A percentile compares a stretch with the other conserved stretches of the same genome.
Evolutionary conservation across 2,113 vertebrate genomes (phyloP).

Genomic region (Morone chrysops): DNA sequence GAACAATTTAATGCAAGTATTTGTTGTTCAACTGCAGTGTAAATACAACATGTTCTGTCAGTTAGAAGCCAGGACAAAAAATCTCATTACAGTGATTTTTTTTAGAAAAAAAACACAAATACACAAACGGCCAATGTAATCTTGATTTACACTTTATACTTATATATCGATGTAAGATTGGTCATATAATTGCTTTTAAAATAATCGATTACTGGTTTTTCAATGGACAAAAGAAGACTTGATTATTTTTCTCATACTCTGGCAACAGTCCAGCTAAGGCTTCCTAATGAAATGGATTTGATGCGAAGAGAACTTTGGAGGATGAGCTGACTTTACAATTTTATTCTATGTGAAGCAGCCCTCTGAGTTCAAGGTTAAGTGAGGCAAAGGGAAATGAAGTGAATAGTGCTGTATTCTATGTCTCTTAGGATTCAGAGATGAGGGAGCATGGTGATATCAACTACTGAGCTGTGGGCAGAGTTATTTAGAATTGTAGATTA

Average conservation of each 20-base stretch:
- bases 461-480: background rate
- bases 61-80: background rate
- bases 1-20: slow-evolving; percentile 15
- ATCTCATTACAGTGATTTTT: background rate
- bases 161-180: background rate
- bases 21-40: slow-evolving; percentile 4
- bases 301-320: slow-evolving; percentile 59
- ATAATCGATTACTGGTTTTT: slow-evolving; percentile 39
- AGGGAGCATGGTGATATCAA: slow-evolving; percentile 16
- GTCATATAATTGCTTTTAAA: slow-evolving; percentile 29
- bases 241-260: slow-evolving; percentile 49
- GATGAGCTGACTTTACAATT: slow-evolving; percentile 68
- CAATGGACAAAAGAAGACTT: slow-evolving; percentile 37
- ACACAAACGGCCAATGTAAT: background rate
- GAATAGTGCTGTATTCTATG: slow-evolving; percentile 36
- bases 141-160: background rate
- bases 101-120: background rate
- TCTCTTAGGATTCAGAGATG: slow-evolving; percentile 42
- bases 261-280: slow-evolving; percentile 41
- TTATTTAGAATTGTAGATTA: background rate
- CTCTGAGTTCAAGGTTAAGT: slow-evolving; percentile 60
- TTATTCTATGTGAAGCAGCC: slow-evolving; percentile 44
- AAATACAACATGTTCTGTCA: background rate
- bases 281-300: slow-evolving; percentile 71
- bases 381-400: slow-evolving; percentile 40